Evolutionary conservation across 2,797 vertebrate genomes (phyloP).

Genomic region (Epinephelus malabaricus): DNA sequence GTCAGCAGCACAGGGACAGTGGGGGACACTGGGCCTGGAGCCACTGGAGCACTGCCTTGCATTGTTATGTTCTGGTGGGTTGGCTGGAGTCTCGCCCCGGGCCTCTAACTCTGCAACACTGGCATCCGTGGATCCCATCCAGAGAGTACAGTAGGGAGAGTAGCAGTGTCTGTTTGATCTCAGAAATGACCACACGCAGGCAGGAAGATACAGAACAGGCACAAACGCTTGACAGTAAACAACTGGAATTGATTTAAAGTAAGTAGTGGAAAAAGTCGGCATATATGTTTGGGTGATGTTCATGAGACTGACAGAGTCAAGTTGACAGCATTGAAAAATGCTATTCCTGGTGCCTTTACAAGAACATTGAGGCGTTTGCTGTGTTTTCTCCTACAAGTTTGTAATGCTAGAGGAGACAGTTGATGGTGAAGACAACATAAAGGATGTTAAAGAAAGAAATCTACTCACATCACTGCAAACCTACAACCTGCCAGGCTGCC

Average conservation of each 20-base stretch:
- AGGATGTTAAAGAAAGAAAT: background rate
- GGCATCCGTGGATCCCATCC: constrained; percentile 60
- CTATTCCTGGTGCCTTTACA: background rate
- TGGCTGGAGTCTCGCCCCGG: constrained; percentile 55
- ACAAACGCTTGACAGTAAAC: constrained; percentile 25
- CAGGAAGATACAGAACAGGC: constrained; percentile 49
- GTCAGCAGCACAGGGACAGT: constrained; percentile 71
- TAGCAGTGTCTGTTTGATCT: constrained; percentile 47
- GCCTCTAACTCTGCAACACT: constrained; percentile 48
- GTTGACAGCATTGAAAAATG: background rate
- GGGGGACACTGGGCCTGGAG: constrained; percentile 64
- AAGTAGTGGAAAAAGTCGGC: constrained; percentile 6
- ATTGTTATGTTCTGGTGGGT: constrained; percentile 67
- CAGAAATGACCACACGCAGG: constrained; percentile 40
- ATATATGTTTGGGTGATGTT: constrained; percentile 1
- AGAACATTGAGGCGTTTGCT: background rate
- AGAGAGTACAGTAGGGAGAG: constrained; percentile 47
- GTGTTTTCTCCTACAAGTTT: background rate
- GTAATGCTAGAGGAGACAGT: background rate
- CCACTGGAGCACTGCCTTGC: constrained; percentile 58
- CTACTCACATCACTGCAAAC: background rate
- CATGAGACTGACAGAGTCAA: background rate
- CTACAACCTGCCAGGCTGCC: too few relatives aligned
- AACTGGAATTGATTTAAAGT: constrained; percentile 26
- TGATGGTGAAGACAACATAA: background rate